Percentiles rank a stretch among this genome's conserved stretches.
Conservation (phyloP, 2,113 vertebrate species). For the Neolamprologus sp. region DNA sequence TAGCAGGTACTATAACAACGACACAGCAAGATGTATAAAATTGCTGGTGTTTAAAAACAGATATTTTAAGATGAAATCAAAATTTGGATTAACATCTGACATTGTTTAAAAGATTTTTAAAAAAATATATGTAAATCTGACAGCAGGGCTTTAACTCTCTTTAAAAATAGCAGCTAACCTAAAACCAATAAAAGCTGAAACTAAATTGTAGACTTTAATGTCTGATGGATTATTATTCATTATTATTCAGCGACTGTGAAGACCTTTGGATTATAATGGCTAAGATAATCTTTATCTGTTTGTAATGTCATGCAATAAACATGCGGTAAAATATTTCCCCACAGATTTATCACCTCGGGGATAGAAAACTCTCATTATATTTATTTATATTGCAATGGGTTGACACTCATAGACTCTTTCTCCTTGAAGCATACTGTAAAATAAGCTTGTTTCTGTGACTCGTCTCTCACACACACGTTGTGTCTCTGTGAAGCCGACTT, state of each 20-base stretch:
- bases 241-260: neutral
- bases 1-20: neutral
- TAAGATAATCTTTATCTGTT: neutral
- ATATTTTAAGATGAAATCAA: neutral
- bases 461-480: neutral
- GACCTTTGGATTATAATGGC: neutral
- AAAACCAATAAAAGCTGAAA: neutral
- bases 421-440: neutral
- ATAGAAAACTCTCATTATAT: neutral
- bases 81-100: neutral
- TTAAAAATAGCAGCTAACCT: neutral
- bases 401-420: neutral
- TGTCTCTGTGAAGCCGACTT: constrained; percentile 6
- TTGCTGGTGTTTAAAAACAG: neutral
- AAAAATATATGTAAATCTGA: neutral
- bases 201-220: neutral
- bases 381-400: neutral
- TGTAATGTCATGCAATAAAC: neutral
- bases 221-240: neutral
- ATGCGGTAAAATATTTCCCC: neutral
- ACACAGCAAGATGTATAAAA: neutral
- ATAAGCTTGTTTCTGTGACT: neutral
- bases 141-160: neutral
- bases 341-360: neutral
- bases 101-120: neutral